These are phyloP conservation scores for Brienomyrus longianalis DNA, from an alignment of 2,113 vertebrate species.

Conservation along the genomic window DNA sequence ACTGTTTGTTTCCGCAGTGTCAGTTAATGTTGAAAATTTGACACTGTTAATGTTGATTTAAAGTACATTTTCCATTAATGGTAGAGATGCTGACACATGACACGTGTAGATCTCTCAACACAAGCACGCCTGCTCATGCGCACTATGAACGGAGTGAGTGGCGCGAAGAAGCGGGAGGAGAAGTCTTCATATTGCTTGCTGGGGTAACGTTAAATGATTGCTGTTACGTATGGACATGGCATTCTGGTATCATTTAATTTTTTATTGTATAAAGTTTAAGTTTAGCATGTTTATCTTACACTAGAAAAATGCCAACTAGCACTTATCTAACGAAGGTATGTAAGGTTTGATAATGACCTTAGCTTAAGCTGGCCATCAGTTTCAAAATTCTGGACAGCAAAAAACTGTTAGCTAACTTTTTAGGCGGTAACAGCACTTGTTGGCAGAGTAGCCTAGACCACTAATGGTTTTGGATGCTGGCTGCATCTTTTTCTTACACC, in stretches of 20 bases:
- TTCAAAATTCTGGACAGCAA: neutral
- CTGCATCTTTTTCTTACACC: neutral
- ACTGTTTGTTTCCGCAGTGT: neutral
- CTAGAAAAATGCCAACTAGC: neutral
- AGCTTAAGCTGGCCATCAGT: neutral
- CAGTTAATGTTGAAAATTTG: neutral
- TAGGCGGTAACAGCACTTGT: neutral
- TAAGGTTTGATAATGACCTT: neutral
- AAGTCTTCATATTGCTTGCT: neutral
- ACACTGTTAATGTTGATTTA: neutral
- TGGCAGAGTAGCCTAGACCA: neutral
- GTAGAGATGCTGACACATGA: neutral
- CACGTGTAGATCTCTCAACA: neutral
- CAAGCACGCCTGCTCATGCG: neutral
- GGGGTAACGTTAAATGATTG: neutral
- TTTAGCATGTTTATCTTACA: neutral
- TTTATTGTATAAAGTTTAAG: neutral
- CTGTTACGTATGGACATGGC: neutral
- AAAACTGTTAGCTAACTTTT: neutral
- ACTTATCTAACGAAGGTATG: neutral
- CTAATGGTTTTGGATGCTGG: neutral
- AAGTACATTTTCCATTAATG: neutral
- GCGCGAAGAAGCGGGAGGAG: neutral
- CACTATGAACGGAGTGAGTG: neutral
- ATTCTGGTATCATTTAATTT: neutral